phyloP scores from a whole-genome alignment of 2,113 vertebrate genomes.

The Alethe diademata region DNA sequence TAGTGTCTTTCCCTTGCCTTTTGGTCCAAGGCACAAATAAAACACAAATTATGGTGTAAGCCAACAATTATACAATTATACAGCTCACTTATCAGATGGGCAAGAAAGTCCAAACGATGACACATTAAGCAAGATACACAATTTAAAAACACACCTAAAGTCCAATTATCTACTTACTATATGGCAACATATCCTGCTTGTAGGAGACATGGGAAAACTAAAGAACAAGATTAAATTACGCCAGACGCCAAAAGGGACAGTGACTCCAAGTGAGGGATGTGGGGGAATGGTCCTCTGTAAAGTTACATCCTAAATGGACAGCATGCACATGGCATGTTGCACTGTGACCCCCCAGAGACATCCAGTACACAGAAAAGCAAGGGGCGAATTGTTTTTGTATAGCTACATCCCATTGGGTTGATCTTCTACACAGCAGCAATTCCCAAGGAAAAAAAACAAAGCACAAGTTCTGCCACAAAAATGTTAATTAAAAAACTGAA shows the following conservation, averaged over 20 bases:
- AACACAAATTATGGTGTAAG: not conserved
- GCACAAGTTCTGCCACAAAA: not conserved
- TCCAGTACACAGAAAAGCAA: accelerated
- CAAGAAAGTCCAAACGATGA: not conserved
- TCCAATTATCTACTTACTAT: not conserved
- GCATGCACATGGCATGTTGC: not conserved
- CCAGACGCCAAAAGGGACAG: not conserved
- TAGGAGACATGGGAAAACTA: not conserved
- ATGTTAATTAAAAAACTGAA: constrained; percentile 23
- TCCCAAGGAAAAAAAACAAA: not conserved
- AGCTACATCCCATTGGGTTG: not conserved
- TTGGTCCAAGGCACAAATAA: not conserved
- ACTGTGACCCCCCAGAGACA: not conserved
- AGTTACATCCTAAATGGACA: not conserved
- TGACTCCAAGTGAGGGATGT: accelerated
- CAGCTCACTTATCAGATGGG: not conserved
- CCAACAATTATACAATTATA: not conserved
- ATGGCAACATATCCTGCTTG: not conserved
- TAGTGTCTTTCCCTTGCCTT: not conserved
- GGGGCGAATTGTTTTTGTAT: accelerated
- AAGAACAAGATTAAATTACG: not conserved
- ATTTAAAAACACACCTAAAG: not conserved
- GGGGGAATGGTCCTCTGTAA: accelerated
- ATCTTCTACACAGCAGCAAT: not conserved
- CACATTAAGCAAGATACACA: not conserved